Percentiles rank a stretch among this genome's conserved stretches.
Conservation (phyloP, 2,797 vertebrate genomes). For the Galago senegalensis region DNA sequence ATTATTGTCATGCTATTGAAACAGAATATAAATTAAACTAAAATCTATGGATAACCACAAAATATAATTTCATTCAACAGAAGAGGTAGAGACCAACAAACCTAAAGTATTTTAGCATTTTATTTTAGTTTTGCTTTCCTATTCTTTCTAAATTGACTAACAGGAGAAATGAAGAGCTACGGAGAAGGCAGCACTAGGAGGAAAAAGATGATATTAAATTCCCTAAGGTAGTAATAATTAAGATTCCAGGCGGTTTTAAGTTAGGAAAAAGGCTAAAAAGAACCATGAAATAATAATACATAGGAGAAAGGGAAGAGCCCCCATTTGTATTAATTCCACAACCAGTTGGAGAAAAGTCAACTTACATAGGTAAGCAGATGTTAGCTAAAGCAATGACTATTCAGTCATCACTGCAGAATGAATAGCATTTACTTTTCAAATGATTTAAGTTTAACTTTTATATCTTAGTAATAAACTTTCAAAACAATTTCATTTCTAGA, state of each 20-base stretch:
- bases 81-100: constrained; percentile 26
- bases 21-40: not conserved
- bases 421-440: constrained; percentile 2
- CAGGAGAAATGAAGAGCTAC: constrained; percentile 23
- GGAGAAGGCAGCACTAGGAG: not conserved
- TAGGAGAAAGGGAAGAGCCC: constrained; percentile 13
- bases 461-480: constrained; percentile 34
- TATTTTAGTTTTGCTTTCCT: constrained; percentile 38
- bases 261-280: not conserved
- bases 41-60: not conserved
- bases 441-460: constrained; percentile 28
- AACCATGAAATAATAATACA: not conserved
- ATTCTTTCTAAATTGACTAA: constrained; percentile 39
- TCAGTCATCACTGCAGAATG: not conserved
- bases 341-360: not conserved
- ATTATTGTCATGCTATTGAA: not conserved
- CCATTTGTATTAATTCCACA: constrained; percentile 41
- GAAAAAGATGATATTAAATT: not conserved
- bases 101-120: constrained; percentile 31
- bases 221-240: constrained; percentile 43
- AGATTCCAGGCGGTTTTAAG: not conserved
- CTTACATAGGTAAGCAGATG: not conserved
- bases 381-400: constrained; percentile 15
- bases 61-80: constrained; percentile 45
- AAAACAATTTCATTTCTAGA: constrained; percentile 26